phyloP scores from a whole-genome alignment of 2,113 vertebrate genomes.

The Bolborhynchus lineola region DNA sequence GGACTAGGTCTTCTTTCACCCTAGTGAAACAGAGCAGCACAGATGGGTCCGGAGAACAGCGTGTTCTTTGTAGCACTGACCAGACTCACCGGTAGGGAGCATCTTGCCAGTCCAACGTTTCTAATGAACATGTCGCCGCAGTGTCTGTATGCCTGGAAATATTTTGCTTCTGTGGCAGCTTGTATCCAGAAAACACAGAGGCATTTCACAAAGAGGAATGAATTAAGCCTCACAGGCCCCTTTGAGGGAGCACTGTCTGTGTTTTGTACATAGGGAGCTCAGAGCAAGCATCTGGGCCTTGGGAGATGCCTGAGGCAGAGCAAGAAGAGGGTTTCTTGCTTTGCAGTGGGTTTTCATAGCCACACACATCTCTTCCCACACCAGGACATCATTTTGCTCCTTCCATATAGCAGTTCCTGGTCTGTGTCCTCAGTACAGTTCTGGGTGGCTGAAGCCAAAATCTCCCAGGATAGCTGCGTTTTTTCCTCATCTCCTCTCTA shows the following conservation, averaged over 20 bases:
- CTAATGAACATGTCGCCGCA: neutral
- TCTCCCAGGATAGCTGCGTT: neutral
- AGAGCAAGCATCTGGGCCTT: neutral
- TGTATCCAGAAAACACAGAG: conserved; percentile 23
- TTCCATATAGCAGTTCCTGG: neutral
- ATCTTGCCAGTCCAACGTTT: neutral
- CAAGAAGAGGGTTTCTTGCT: neutral
- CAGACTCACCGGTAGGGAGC: neutral
- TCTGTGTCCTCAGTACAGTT: neutral
- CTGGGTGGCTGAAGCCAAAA: neutral
- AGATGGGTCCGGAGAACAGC: neutral
- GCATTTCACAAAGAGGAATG: conserved; percentile 6
- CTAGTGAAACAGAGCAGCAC: neutral
- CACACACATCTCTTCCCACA: neutral
- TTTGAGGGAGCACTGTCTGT: neutral
- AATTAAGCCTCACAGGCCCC: neutral
- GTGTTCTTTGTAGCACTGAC: neutral
- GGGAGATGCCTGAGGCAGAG: neutral
- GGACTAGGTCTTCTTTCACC: neutral
- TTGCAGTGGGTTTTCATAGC: neutral
- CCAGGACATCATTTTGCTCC: neutral
- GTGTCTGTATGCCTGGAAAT: neutral
- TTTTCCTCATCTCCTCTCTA: neutral
- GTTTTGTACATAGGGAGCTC: neutral
- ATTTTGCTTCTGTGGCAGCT: conserved; percentile 30